A percentile compares a stretch with the other conserved stretches of the same genome.
These are phyloP conservation scores for Prionailurus bengalensis DNA, from an alignment of 2,113 vertebrate species.

Conservation along the genomic window DNA sequence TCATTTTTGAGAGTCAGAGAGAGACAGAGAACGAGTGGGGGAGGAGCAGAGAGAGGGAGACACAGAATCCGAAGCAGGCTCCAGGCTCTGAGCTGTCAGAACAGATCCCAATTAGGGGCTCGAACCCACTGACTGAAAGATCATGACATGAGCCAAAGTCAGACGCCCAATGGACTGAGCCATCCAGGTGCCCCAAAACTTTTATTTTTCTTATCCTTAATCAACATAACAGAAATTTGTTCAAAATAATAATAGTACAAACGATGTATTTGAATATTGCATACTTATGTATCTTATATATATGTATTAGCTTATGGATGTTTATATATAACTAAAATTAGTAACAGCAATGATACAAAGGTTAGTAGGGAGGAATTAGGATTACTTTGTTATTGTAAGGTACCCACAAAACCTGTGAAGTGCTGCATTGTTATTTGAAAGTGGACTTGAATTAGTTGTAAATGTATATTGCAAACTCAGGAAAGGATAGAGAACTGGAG, in stretches of 20 bases:
- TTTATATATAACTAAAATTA: neutral
- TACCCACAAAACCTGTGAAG: neutral
- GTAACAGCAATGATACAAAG: neutral
- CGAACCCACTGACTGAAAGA: too few relatives aligned
- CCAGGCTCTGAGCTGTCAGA: too few relatives aligned
- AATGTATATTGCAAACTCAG: neutral
- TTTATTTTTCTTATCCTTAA: constrained; percentile 17
- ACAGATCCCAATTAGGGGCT: too few relatives aligned
- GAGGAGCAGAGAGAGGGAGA: too few relatives aligned
- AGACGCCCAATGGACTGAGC: too few relatives aligned
- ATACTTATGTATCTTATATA: neutral
- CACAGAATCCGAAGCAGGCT: too few relatives aligned
- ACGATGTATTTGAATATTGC: neutral
- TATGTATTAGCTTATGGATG: neutral
- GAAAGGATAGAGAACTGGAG: neutral
- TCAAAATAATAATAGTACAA: neutral
- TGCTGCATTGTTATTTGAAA: neutral
- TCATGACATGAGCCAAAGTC: too few relatives aligned
- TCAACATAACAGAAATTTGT: neutral
- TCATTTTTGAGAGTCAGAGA: too few relatives aligned
- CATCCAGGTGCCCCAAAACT: neutral
- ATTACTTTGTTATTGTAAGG: neutral
- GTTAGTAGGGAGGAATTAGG: neutral
- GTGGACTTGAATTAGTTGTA: neutral
- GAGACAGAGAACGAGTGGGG: too few relatives aligned